These are phyloP conservation scores for Caenorhabditis uteleia DNA, from an alignment of 2,888 invertebrate species.

Conservation along the genomic window DNA sequence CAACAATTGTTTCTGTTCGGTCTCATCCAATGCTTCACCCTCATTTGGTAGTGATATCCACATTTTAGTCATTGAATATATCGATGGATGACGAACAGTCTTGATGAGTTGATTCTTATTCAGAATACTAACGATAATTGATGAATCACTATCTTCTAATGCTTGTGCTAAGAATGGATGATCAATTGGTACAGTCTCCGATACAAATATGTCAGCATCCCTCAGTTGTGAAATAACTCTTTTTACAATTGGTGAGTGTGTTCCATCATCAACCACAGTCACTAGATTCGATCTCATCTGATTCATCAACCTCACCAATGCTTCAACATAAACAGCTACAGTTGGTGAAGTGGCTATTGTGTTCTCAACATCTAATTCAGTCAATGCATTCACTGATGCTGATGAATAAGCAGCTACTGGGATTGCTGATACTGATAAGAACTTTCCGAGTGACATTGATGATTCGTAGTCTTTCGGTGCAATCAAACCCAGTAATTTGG, in stretches of 20 bases:
- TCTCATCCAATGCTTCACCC: constrained; percentile 50
- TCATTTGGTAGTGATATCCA: constrained; percentile 56
- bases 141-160: constrained; percentile 56
- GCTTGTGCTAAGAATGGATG: constrained; percentile 54
- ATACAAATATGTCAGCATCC: constrained; percentile 54
- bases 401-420: constrained; percentile 64
- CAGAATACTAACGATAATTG: constrained; percentile 57
- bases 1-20: constrained; percentile 41
- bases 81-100: constrained; percentile 31
- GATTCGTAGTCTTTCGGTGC: constrained; percentile 62
- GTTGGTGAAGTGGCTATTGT: constrained; percentile 60
- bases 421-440: constrained; percentile 57
- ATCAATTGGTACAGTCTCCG: constrained; percentile 56
- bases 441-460: constrained; percentile 54
- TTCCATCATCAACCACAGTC: constrained; percentile 58
- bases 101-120: constrained; percentile 45
- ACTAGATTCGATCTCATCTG: constrained; percentile 59
- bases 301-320: constrained; percentile 50
- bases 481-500: constrained; percentile 57
- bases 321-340: constrained; percentile 58
- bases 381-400: constrained; percentile 52
- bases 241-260: constrained; percentile 40
- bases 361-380: constrained; percentile 50
- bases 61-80: constrained; percentile 48
- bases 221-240: constrained; percentile 50